Conservation (phyloP, 1,140 invertebrate species). For the Contarinia nasturtii region DNA sequence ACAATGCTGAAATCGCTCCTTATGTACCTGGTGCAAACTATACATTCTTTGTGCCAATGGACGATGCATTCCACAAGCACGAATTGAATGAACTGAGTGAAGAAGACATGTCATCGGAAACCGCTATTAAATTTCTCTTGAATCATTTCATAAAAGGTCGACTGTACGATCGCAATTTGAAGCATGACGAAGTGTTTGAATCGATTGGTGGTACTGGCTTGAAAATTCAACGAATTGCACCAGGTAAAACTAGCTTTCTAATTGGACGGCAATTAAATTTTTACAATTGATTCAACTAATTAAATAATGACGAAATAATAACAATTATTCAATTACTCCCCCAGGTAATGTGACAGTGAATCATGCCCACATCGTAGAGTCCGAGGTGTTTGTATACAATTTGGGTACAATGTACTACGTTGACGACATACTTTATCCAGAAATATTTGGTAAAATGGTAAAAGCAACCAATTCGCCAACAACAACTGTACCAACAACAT, state of each 20-base stretch:
- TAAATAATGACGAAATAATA: too few relatives aligned
- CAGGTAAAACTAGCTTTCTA: conserved; percentile 16
- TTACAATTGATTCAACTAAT: too few relatives aligned
- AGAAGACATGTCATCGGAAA: conserved; percentile 31
- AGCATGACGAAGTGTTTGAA: conserved; percentile 27
- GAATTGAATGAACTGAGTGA: conserved; percentile 33
- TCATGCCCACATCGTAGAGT: conserved; percentile 32
- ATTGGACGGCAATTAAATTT: too few relatives aligned
- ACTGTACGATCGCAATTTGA: conserved; percentile 34
- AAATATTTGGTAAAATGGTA: conserved; percentile 18
- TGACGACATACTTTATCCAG: conserved; percentile 31
- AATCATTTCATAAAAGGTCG: conserved; percentile 39
- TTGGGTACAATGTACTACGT: conserved; percentile 39
- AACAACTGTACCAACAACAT: conserved; percentile 13
- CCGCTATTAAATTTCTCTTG: conserved; percentile 32
- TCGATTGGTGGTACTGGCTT: conserved; percentile 33
- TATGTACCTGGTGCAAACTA: conserved; percentile 36
- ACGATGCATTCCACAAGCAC: conserved; percentile 33
- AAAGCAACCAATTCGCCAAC: conserved; percentile 8
- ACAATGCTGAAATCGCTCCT: conserved; percentile 33
- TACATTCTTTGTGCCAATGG: conserved; percentile 40
- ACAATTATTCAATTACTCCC: conserved; percentile 7
- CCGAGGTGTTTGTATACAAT: conserved; percentile 39
- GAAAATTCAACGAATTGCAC: conserved; percentile 24
- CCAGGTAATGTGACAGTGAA: conserved; percentile 28